Evolutionary conservation across 2,888 invertebrate species (phyloP).

Genomic region (Brenthis hecate): DNA sequence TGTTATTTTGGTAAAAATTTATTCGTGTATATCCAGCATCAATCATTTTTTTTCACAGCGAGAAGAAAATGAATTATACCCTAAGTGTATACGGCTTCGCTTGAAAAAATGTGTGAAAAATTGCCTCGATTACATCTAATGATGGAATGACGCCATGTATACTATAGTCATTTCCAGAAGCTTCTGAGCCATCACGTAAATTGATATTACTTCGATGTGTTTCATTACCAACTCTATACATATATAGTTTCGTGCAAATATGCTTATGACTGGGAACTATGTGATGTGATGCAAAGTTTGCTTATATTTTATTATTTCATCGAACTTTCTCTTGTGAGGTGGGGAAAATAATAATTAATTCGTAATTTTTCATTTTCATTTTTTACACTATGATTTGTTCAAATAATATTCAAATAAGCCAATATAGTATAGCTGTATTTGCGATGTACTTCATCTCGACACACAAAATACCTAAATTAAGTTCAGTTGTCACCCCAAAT

Average conservation of each 20-base stretch:
- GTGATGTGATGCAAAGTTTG: too few species aligned
- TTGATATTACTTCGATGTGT: constrained; percentile 54
- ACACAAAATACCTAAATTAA: too few species aligned
- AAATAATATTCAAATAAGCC: too few species aligned
- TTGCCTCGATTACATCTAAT: constrained; percentile 70
- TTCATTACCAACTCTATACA: constrained; percentile 50
- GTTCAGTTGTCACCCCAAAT: too few species aligned
- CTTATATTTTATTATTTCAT: too few species aligned
- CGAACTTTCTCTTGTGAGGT: too few species aligned
- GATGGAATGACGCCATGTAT: constrained; percentile 58
- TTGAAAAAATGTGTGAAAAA: constrained; percentile 75
- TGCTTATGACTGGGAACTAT: constrained; percentile 19
- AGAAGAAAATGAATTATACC: constrained; percentile 68
- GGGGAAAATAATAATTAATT: too few species aligned
- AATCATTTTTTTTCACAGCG: constrained; percentile 70
- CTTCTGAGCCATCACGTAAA: constrained; percentile 54
- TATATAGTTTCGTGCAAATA: constrained; percentile 38
- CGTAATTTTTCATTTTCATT: too few species aligned
- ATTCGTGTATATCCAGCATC: constrained; percentile 59
- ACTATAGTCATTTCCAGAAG: constrained; percentile 54
- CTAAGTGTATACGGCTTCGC: constrained; percentile 61
- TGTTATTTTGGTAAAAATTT: constrained; percentile 62
- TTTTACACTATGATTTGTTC: too few species aligned
- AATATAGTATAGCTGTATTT: too few species aligned
- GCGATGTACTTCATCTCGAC: too few species aligned